Evolutionary conservation across 2,113 vertebrate species (phyloP).

Genomic region (Pteruthius melanotis): DNA sequence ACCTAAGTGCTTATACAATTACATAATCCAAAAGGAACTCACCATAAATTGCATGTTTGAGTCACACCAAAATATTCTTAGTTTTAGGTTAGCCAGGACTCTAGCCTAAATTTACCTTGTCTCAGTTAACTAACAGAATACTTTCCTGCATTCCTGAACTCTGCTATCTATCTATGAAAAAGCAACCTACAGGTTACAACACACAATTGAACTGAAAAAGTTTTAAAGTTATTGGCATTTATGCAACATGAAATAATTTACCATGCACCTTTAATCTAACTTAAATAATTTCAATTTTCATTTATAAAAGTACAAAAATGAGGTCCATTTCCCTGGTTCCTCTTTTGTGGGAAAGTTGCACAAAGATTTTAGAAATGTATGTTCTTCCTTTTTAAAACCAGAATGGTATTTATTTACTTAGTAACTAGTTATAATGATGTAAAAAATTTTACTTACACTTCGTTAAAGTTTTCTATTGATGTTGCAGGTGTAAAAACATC

Average conservation of each 20-base stretch:
- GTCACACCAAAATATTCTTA: background rate
- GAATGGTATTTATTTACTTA: background rate
- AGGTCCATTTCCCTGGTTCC: background rate
- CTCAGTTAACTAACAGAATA: background rate
- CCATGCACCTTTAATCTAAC: background rate
- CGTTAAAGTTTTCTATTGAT: slow-evolving; percentile 89
- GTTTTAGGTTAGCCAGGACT: background rate
- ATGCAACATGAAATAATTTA: background rate
- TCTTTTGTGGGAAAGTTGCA: background rate
- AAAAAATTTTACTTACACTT: slow-evolving; percentile 83
- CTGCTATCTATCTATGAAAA: background rate
- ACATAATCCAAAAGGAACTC: background rate
- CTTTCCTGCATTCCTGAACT: background rate
- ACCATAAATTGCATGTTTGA: background rate
- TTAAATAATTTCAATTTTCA: background rate
- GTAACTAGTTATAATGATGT: background rate
- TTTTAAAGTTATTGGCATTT: background rate
- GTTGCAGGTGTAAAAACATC: slow-evolving; percentile 94
- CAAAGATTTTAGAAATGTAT: background rate
- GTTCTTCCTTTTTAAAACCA: background rate
- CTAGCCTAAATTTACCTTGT: background rate
- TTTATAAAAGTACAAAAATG: background rate
- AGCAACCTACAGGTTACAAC: background rate
- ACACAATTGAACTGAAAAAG: background rate
- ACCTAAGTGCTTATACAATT: background rate